Evolutionary conservation across 2,113 vertebrate genomes (phyloP).

Genomic region (Camelus dromedarius): DNA sequence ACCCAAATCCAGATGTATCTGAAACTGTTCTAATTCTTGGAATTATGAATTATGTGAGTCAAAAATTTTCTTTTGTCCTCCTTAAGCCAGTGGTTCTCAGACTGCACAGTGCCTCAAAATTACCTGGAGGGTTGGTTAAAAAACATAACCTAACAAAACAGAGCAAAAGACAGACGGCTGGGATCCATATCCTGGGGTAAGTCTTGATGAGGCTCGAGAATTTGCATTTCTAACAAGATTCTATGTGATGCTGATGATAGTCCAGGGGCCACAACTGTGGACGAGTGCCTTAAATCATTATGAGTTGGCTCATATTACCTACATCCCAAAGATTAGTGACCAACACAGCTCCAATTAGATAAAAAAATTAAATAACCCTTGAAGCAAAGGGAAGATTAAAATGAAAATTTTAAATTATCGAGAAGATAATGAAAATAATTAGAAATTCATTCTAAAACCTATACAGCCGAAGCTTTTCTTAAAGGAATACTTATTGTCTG

Average conservation of each 20-base stretch:
- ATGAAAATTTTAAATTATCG: neutral
- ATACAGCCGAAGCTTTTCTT: neutral
- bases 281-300: neutral
- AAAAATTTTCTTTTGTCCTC: neutral
- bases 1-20: neutral
- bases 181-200: neutral
- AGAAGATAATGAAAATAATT: conserved; percentile 27
- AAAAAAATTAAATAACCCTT: conserved; percentile 7
- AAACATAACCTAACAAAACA: neutral
- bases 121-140: neutral
- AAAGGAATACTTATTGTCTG: neutral
- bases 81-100: neutral
- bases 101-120: neutral
- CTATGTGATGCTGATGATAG: neutral
- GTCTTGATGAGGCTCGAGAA: neutral
- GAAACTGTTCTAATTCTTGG: conserved; percentile 21
- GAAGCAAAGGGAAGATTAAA: conserved; percentile 28
- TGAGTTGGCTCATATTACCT: neutral
- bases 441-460: conserved; percentile 9
- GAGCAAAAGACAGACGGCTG: neutral
- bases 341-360: neutral
- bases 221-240: neutral
- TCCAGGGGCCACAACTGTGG: neutral
- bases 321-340: neutral
- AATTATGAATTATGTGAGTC: neutral